Evolutionary conservation across 2,888 invertebrate genomes (phyloP).

Genomic region (Tuta absoluta): DNA sequence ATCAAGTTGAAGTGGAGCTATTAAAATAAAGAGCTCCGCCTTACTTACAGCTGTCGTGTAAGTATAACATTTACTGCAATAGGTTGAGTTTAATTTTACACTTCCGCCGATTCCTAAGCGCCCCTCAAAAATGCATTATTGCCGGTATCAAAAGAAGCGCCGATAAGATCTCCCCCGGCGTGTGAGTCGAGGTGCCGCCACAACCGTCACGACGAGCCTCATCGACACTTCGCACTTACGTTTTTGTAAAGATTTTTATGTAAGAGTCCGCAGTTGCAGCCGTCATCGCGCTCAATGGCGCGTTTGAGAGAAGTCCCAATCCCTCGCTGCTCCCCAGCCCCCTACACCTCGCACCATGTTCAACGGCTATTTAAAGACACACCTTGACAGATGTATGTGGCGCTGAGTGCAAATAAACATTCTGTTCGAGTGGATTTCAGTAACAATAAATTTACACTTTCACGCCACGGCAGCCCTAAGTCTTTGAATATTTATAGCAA

Average conservation of each 20-base stretch:
- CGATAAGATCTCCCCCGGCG: slow-evolving; percentile 50
- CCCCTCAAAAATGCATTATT: slow-evolving; percentile 42
- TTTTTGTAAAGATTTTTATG: slow-evolving; percentile 44
- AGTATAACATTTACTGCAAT: slow-evolving; percentile 15
- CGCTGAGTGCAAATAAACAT: slow-evolving; percentile 24
- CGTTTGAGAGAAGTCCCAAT: slow-evolving; percentile 65
- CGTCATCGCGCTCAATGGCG: slow-evolving; percentile 68
- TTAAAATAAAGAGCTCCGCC: slow-evolving; percentile 3
- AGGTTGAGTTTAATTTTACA: slow-evolving; percentile 25
- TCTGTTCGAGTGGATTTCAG: slow-evolving; percentile 22
- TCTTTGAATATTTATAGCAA: slow-evolving; percentile 8
- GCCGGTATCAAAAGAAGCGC: slow-evolving; percentile 37
- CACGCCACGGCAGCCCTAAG: slow-evolving; percentile 6
- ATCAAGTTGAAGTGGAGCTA: neutral
- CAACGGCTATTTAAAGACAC: slow-evolving; percentile 47
- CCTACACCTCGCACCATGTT: slow-evolving; percentile 10
- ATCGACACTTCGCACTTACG: slow-evolving; percentile 28
- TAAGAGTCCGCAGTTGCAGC: slow-evolving; percentile 66
- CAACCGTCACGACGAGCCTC: slow-evolving; percentile 10
- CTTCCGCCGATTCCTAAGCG: slow-evolving; percentile 22
- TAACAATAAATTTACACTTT: slow-evolving; percentile 23
- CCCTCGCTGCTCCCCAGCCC: slow-evolving; percentile 34
- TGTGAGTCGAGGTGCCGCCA: slow-evolving; percentile 23
- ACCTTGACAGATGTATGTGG: slow-evolving; percentile 30
- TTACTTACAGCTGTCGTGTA: slow-evolving; percentile 17